Conservation (phyloP, 2,113 vertebrate species). For the Pica pica region DNA sequence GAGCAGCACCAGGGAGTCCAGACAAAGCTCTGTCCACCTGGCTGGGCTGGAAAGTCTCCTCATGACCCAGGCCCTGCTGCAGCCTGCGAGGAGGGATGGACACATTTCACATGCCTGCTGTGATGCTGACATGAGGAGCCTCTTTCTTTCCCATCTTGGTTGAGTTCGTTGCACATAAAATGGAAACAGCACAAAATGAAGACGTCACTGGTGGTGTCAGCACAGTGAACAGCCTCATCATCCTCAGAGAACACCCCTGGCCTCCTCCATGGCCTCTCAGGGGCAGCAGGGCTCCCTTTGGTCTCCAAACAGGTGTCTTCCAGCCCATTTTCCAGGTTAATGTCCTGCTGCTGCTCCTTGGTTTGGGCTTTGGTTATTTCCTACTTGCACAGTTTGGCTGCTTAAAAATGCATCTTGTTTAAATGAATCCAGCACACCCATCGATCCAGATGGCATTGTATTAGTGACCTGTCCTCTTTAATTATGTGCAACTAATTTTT, state of each 20-base stretch:
- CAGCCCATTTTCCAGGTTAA: neutral
- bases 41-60: neutral
- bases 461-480: constrained; percentile 51
- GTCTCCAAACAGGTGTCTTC: neutral
- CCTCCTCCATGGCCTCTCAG: fast-evolving
- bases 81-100: neutral
- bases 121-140: neutral
- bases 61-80: neutral
- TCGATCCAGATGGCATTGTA: constrained; percentile 5
- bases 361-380: neutral
- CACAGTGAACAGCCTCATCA: fast-evolving
- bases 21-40: neutral
- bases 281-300: neutral
- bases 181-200: neutral
- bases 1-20: neutral
- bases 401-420: neutral
- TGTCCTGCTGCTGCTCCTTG: neutral
- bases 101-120: neutral
- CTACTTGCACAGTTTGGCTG: neutral
- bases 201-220: neutral
- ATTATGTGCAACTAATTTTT: constrained; percentile 35
- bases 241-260: neutral
- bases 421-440: neutral
- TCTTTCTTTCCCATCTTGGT: neutral
- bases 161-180: neutral